These are phyloP conservation scores for Gymnocephalus cernua DNA, from an alignment of 2,113 vertebrate species.

Conservation along the genomic window DNA sequence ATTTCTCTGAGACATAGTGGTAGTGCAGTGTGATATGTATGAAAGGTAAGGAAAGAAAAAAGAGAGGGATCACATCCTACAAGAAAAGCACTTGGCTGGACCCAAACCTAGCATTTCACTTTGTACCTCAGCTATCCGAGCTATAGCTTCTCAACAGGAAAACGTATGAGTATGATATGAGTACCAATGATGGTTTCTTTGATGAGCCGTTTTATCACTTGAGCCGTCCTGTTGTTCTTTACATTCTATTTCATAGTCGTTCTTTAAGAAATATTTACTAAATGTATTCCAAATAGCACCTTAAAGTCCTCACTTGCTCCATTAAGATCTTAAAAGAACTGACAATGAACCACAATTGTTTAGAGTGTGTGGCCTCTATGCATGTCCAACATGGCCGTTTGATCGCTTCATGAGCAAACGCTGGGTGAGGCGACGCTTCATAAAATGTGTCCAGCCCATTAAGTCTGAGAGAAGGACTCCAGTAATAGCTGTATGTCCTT, in stretches of 20 bases:
- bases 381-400: slow-evolving; percentile 49
- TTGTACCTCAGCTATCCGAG: background rate
- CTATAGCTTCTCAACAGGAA: slow-evolving; percentile 1
- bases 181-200: background rate
- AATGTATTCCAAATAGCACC: background rate
- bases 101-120: background rate
- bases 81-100: background rate
- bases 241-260: background rate
- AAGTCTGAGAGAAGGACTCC: slow-evolving; percentile 56
- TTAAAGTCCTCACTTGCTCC: background rate
- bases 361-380: slow-evolving; percentile 18
- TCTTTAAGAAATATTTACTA: background rate
- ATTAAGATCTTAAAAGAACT: background rate
- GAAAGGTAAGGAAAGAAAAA: background rate
- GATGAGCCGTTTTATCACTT: slow-evolving; percentile 13
- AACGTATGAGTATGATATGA: slow-evolving; percentile 12
- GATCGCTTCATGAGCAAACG: slow-evolving; percentile 55
- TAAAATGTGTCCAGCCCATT: slow-evolving; percentile 69
- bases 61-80: background rate
- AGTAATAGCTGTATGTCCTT: slow-evolving; percentile 63
- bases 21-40: background rate
- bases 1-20: background rate
- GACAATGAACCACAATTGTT: background rate
- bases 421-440: slow-evolving; percentile 56
- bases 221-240: background rate